Evolutionary conservation across 2,888 invertebrate genomes (phyloP).

Genomic region (Mythimna lalbum): DNA sequence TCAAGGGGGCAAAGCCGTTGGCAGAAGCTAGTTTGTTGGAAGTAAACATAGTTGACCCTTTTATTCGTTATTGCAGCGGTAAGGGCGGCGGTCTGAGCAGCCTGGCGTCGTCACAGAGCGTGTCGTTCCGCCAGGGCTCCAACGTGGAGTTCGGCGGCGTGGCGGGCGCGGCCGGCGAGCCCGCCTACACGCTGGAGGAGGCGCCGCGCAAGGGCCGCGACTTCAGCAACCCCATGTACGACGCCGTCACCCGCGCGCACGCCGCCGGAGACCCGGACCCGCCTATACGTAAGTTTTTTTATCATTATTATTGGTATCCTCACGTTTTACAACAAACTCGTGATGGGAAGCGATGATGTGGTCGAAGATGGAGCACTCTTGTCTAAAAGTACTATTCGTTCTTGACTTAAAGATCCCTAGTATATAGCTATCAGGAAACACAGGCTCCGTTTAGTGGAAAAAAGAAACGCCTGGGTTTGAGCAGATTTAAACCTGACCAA

Average conservation of each 20-base stretch:
- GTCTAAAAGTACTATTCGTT: no score
- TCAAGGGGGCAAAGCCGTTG: no score
- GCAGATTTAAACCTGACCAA: no score
- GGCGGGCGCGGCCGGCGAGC: slow-evolving; percentile 91
- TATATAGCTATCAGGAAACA: no score
- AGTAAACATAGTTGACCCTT: neutral
- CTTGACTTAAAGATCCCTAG: no score
- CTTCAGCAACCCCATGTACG: slow-evolving; percentile 99
- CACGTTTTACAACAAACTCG: no score
- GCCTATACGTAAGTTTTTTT: slow-evolving; percentile 73
- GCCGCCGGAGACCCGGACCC: slow-evolving; percentile 77
- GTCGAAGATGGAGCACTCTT: no score
- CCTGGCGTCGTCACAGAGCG: slow-evolving; percentile 96
- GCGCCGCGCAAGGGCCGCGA: slow-evolving; percentile 94
- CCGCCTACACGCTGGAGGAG: slow-evolving; percentile 95
- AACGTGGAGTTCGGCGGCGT: slow-evolving; percentile 96
- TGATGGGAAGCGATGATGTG: no score
- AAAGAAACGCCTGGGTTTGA: no score
- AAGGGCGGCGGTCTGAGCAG: slow-evolving; percentile 95
- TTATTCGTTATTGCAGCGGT: slow-evolving; percentile 88
- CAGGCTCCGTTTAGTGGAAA: no score
- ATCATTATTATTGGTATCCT: no score
- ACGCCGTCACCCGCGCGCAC: slow-evolving; percentile 94
- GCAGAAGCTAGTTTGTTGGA: no score
- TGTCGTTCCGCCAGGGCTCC: slow-evolving; percentile 97